Evolutionary conservation across 2,888 invertebrate genomes (phyloP).

Genomic region (Trichopoda pennipes): DNA sequence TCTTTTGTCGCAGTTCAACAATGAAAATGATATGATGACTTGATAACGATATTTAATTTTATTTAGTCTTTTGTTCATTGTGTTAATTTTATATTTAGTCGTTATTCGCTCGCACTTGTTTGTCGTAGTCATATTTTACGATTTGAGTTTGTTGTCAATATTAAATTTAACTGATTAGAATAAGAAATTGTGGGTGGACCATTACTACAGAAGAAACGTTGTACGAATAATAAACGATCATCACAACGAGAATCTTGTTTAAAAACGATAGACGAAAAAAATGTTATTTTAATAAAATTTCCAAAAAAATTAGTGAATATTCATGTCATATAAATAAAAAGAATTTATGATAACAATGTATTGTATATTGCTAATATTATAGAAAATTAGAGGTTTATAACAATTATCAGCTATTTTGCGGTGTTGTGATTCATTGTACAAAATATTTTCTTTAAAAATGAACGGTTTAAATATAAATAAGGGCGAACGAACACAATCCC

Average conservation of each 20-base stretch:
- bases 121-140: slow-evolving; percentile 19
- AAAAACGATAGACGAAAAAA: too few species aligned
- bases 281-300: too few species aligned
- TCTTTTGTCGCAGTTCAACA: slow-evolving; percentile 14
- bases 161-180: slow-evolving; percentile 28
- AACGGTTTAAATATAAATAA: slow-evolving; percentile 48
- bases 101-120: slow-evolving; percentile 39
- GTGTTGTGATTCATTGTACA: not conserved
- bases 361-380: not conserved
- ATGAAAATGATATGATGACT: slow-evolving; percentile 53
- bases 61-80: slow-evolving; percentile 5
- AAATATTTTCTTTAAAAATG: slow-evolving; percentile 27
- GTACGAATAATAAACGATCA: too few species aligned
- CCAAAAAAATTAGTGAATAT: too few species aligned
- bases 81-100: slow-evolving; percentile 29
- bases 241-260: too few species aligned
- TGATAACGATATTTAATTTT: slow-evolving; percentile 42
- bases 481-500: slow-evolving; percentile 10
- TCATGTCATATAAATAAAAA: not conserved
- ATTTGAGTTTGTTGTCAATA: slow-evolving; percentile 17
- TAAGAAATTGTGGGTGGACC: too few species aligned
- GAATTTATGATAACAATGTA: not conserved
- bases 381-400: too few species aligned
- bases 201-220: not conserved
- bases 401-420: not conserved